Evolutionary conservation across 2,888 invertebrate species (phyloP), one percentile per base, ranked within the genome.

Genomic region (Creontiades dilutus): DNA sequence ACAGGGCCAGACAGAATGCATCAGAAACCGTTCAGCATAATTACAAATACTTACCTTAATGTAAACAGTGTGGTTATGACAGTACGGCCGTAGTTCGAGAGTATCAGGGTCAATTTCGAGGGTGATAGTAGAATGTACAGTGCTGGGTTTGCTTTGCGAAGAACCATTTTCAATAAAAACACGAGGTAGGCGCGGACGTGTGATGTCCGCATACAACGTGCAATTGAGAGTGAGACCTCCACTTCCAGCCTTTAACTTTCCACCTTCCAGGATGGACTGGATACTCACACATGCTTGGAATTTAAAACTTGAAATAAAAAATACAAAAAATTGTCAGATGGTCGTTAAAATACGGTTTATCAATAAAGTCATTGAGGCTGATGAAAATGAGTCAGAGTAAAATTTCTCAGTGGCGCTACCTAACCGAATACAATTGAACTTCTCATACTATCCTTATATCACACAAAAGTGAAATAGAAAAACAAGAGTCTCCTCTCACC

Each of bases 201-300:
- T 95, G 11, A 95, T 95, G 0, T 98, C 98, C 0, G 97, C 97
- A 94, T 97, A 97, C 14, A 98, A 96, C 4, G 95, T 95, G 93
- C 97, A 97, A 92, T 95, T 95, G 3, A 97, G 93, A 91, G 94
- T 94, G 85, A 96, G 94, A 9, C 89, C 88, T 9, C 57, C 19
- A n/a, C 57, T 55, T n/a, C 85, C 87, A 9, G 91, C 61, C 61
- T 89, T 89, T 37, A 90, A 75, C 27, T 86, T 89, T 23, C 90
- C 80, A 12, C 75, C 89, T 76, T 93, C 94, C 92, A 93, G 92
- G 52, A 95, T 93, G 0, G 96, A 95, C 92, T 95, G 95, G 82
- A 97, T 96, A 91, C 95, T 95, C 92, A 98, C 97, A 93, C 98
- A 98, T 0, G 97, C 96, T 93, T 96, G 95, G 92, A 98, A 97